phyloP scores from a whole-genome alignment of 2,113 vertebrate genomes.

The Grus americana region DNA sequence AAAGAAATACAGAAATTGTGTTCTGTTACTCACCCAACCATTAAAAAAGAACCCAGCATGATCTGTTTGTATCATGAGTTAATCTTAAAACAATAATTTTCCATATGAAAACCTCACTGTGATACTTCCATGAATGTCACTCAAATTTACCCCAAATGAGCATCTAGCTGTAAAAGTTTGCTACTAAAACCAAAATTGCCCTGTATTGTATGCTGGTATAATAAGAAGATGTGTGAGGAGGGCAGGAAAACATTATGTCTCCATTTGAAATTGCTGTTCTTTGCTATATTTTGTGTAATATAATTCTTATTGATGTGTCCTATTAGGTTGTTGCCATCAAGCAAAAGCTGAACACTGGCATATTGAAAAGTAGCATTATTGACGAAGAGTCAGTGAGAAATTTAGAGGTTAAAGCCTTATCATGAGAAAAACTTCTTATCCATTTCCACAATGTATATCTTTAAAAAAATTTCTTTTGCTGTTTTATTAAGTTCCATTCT shows the following conservation, averaged over 20 bases:
- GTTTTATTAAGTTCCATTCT: not conserved
- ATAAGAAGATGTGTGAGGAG: not conserved
- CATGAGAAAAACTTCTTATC: not conserved
- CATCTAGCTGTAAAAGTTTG: not conserved
- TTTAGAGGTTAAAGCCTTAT: not conserved
- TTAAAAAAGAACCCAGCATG: not conserved
- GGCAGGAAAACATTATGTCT: not conserved
- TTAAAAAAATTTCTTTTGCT: not conserved
- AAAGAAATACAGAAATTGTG: not conserved
- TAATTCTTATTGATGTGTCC: not conserved
- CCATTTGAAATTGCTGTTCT: not conserved
- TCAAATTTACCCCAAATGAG: not conserved
- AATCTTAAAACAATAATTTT: not conserved
- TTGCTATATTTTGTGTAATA: not conserved
- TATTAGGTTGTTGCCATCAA: not conserved
- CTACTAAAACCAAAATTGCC: not conserved
- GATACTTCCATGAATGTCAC: not conserved
- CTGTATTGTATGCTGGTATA: not conserved
- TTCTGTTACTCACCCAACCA: not conserved
- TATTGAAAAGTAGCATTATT: not conserved
- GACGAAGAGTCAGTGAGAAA: not conserved
- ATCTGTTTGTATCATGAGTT: not conserved
- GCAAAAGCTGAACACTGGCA: not conserved
- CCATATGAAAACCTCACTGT: not conserved
- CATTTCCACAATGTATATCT: not conserved